Conservation (phyloP, 2,888 invertebrate genomes). For the Epiblema foenella region DNA sequence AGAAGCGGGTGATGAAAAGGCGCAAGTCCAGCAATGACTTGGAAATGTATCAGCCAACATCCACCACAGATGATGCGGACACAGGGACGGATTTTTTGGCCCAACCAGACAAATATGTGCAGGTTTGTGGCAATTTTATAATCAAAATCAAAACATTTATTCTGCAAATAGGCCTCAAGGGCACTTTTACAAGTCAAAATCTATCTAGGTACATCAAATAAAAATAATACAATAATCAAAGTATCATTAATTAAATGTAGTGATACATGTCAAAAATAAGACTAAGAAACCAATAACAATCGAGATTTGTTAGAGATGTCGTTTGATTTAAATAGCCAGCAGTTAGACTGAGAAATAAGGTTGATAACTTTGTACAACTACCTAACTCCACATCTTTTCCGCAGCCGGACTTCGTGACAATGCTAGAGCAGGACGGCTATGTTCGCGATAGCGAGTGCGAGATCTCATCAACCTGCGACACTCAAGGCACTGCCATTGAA, state of each 20-base stretch:
- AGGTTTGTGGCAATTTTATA: conserved; percentile 57
- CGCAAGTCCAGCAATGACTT: conserved; percentile 76
- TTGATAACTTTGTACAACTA: too few species aligned
- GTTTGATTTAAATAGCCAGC: too few species aligned
- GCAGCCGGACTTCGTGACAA: conserved; percentile 77
- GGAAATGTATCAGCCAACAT: conserved; percentile 79
- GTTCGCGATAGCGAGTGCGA: conserved; percentile 76
- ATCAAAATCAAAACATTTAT: too few species aligned
- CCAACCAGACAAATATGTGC: conserved; percentile 74
- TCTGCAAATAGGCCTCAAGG: too few species aligned
- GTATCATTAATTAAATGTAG: too few species aligned
- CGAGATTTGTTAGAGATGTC: too few species aligned
- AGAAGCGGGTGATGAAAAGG: conserved; percentile 67
- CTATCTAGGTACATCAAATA: too few species aligned
- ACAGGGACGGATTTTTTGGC: conserved; percentile 67
- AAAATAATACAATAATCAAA: too few species aligned
- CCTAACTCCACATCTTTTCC: conserved; percentile 24
- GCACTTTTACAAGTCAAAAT: too few species aligned
- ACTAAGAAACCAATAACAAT: too few species aligned
- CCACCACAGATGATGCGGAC: conserved; percentile 78
- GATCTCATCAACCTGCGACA: conserved; percentile 75
- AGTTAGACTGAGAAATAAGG: too few species aligned
- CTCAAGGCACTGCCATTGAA: conserved; percentile 79
- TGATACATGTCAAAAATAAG: too few species aligned
- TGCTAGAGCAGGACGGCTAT: conserved; percentile 76